Conservation (phyloP, 2,888 invertebrate genomes). For the Tinea trinotella region DNA sequence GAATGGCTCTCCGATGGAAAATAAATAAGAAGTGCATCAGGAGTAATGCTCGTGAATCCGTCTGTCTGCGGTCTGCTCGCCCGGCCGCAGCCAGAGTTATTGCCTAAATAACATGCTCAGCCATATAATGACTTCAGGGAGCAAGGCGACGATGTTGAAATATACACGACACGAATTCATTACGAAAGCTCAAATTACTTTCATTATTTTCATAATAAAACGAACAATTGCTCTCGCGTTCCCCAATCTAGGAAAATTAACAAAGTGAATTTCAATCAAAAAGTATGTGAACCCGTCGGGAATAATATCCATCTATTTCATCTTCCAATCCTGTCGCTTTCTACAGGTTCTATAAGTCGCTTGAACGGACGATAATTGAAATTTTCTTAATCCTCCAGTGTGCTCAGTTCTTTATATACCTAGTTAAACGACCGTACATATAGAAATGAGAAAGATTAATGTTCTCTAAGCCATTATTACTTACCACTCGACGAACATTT, state of each 20-base stretch:
- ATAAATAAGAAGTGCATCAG: conserved; percentile 37
- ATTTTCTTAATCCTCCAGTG: conserved; percentile 43
- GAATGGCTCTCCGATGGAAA: conserved; percentile 43
- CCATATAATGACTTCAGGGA: conserved; percentile 18
- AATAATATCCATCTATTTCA: conserved; percentile 30
- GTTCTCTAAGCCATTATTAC: conserved; percentile 19
- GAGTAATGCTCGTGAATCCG: conserved; percentile 19
- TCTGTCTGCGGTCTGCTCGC: conserved; percentile 19
- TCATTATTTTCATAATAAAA: not conserved
- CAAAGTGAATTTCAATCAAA: conserved; percentile 36
- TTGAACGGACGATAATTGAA: conserved; percentile 43
- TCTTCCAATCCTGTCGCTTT: conserved; percentile 4
- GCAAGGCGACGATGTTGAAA: not conserved
- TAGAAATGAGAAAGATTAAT: conserved; percentile 19
- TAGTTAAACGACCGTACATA: conserved; percentile 5
- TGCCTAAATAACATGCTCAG: conserved; percentile 20
- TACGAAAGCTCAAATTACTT: not conserved
- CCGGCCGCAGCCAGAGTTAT: conserved; percentile 19
- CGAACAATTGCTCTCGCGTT: not conserved
- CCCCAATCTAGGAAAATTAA: conserved; percentile 38
- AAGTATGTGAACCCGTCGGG: conserved; percentile 38
- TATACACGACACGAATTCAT: not conserved
- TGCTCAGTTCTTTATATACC: conserved; percentile 3
- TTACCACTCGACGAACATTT: conserved; percentile 17
- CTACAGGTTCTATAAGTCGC: conserved; percentile 19